phyloP scores from a whole-genome alignment of 1,140 invertebrate species.

The Drosophila subpulchrella region DNA sequence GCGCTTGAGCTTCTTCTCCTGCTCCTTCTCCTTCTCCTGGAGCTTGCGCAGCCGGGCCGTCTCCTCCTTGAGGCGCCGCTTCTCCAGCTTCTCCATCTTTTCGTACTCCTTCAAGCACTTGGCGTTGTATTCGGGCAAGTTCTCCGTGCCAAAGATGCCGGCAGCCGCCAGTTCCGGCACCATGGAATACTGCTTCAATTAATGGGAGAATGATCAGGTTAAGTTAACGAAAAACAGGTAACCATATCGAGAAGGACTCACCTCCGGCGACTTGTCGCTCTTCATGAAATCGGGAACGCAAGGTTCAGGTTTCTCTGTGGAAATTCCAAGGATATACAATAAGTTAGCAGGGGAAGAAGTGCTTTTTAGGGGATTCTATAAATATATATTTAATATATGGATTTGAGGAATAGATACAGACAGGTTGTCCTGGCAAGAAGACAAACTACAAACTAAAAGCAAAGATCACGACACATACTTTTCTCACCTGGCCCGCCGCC shows the following conservation, averaged over 20 bases:
- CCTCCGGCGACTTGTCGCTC: slow-evolving; percentile 88
- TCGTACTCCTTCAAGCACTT: slow-evolving; percentile 91
- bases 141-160: slow-evolving; percentile 86
- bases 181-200: slow-evolving; percentile 85
- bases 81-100: slow-evolving; percentile 92
- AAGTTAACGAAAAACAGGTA: background rate
- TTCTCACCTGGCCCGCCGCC: slow-evolving; percentile 75
- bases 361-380: too few relatives aligned
- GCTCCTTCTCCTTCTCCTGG: slow-evolving; percentile 90
- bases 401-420: background rate
- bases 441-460: background rate
- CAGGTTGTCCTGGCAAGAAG: background rate
- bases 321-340: background rate
- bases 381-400: too few relatives aligned
- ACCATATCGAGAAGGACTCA: slow-evolving; percentile 76
- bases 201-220: background rate
- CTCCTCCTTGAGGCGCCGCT: slow-evolving; percentile 90
- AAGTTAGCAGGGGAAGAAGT: background rate
- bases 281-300: slow-evolving; percentile 73
- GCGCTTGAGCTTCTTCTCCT: slow-evolving; percentile 91
- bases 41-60: slow-evolving; percentile 87
- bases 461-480: slow-evolving; percentile 85
- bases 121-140: slow-evolving; percentile 87
- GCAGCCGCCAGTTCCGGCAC: slow-evolving; percentile 85
- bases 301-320: slow-evolving; percentile 69